Evolutionary conservation across 2,113 vertebrate species (phyloP).

Genomic region (Ciconia stormi): DNA sequence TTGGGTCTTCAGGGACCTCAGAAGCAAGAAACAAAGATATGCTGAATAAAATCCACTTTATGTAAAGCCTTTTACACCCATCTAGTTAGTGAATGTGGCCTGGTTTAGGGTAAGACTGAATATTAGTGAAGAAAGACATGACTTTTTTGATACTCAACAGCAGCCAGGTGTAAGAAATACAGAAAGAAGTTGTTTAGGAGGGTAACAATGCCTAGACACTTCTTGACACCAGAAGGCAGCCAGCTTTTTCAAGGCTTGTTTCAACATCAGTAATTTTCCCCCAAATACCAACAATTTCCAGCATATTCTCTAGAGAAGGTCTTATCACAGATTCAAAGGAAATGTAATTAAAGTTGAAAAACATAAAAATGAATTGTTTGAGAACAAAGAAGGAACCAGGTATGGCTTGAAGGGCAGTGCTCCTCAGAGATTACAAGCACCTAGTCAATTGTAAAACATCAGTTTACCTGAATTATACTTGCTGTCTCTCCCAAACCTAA

Average conservation of each 20-base stretch:
- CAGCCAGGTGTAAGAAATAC: background rate
- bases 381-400: background rate
- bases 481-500: background rate
- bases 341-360: background rate
- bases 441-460: background rate
- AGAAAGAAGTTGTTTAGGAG: background rate
- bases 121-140: background rate
- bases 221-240: background rate
- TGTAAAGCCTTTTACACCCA: constrained; percentile 55
- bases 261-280: background rate
- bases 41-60: constrained; percentile 56
- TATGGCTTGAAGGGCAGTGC: background rate
- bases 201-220: background rate
- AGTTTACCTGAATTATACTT: background rate
- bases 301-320: background rate
- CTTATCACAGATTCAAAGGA: background rate
- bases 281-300: background rate
- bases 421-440: background rate
- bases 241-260: background rate
- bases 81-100: constrained; percentile 17
- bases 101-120: background rate
- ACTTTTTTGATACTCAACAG: background rate
- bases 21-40: constrained; percentile 72
- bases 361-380: background rate
- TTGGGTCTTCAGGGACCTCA: constrained; percentile 67